These are phyloP conservation scores for Oryzias curvinotus DNA, from an alignment of 2,113 vertebrate species.

Conservation along the genomic window DNA sequence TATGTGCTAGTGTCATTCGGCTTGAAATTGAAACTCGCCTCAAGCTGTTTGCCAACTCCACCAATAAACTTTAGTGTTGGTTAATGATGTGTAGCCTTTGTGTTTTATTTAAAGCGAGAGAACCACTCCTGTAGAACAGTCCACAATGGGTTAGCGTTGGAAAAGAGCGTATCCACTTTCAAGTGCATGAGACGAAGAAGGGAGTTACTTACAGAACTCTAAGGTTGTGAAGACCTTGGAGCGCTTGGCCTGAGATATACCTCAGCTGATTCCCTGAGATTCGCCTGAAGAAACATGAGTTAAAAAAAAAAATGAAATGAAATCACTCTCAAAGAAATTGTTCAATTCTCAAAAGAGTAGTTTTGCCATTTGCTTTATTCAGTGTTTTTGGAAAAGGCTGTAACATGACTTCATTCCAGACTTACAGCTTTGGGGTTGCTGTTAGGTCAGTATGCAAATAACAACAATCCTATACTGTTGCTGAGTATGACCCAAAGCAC, in stretches of 20 bases:
- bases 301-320: slow-evolving; percentile 22
- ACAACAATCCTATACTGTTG: slow-evolving; percentile 56
- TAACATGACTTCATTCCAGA: slow-evolving; percentile 55
- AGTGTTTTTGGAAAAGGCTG: slow-evolving; percentile 44
- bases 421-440: slow-evolving; percentile 57
- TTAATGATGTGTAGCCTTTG: slow-evolving; percentile 66
- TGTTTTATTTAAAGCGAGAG: slow-evolving; percentile 58
- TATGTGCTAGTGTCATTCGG: slow-evolving; percentile 7
- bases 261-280: slow-evolving; percentile 94
- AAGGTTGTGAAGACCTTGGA: slow-evolving; percentile 90
- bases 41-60: slow-evolving; percentile 41
- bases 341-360: slow-evolving; percentile 44
- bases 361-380: slow-evolving; percentile 38
- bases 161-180: slow-evolving; percentile 28
- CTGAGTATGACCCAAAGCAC: slow-evolving; percentile 51
- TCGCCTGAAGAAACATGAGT: slow-evolving; percentile 73
- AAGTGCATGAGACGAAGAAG: slow-evolving; percentile 11
- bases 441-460: slow-evolving; percentile 66
- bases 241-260: slow-evolving; percentile 84
- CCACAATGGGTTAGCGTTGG: slow-evolving; percentile 13
- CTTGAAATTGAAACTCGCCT: slow-evolving; percentile 43
- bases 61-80: slow-evolving; percentile 68
- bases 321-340: slow-evolving; percentile 10
- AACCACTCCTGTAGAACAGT: slow-evolving; percentile 38
- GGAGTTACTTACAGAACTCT: slow-evolving; percentile 90